phyloP scores from a whole-genome alignment of 1,140 invertebrate species.

The Apolygus lucorum region DNA sequence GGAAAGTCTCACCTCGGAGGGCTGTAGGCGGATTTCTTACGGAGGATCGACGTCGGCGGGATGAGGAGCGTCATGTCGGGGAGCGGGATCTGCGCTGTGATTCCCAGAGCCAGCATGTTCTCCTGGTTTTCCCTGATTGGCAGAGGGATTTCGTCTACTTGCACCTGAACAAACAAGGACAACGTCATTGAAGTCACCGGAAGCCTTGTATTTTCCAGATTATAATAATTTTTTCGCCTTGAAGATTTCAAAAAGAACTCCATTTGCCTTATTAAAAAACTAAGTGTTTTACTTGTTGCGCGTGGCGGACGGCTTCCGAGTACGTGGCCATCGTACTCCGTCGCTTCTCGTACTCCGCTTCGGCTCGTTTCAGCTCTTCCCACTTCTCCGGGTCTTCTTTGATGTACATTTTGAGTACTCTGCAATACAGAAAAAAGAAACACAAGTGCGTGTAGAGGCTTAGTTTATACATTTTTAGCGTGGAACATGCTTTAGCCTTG shows the following conservation, averaged over 20 bases:
- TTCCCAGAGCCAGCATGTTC: conserved; percentile 39
- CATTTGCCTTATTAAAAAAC: neutral
- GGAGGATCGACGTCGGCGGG: conserved; percentile 54
- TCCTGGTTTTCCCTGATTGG: conserved; percentile 49
- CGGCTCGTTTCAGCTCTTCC: conserved; percentile 79
- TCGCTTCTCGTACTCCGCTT: conserved; percentile 88
- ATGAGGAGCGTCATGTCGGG: conserved; percentile 55
- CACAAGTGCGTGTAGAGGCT: too few species aligned
- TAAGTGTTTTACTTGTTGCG: conserved; percentile 64
- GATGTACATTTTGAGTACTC: conserved; percentile 87
- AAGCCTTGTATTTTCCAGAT: too few species aligned
- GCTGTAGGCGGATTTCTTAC: conserved; percentile 58
- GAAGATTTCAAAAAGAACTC: too few species aligned
- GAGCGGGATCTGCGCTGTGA: conserved; percentile 66
- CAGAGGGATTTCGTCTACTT: conserved; percentile 93
- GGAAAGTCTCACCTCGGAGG: conserved; percentile 5
- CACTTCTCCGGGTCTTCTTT: conserved; percentile 95
- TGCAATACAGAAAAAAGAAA: neutral
- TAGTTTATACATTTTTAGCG: too few species aligned
- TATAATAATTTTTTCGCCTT: too few species aligned
- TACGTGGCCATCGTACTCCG: conserved; percentile 77
- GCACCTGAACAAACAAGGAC: conserved; percentile 37
- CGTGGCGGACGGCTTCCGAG: conserved; percentile 89
- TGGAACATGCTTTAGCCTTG: too few species aligned
- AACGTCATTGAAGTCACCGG: too few species aligned